These are phyloP conservation scores for Oryzias curvinotus DNA, from an alignment of 2,113 vertebrate species.

Conservation along the genomic window DNA sequence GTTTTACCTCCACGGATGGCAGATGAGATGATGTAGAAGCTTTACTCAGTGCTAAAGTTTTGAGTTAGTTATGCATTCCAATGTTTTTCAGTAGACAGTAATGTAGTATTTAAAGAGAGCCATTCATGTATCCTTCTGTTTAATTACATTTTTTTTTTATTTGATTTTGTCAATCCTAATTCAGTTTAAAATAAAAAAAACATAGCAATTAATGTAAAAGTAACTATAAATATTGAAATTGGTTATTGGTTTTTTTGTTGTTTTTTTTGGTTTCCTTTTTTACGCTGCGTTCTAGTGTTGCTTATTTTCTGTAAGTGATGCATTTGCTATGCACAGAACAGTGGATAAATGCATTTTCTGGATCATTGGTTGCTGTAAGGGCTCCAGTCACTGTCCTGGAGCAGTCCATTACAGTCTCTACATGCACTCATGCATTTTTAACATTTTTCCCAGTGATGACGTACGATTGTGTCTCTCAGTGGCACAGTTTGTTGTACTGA, in stretches of 20 bases:
- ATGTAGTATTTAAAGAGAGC: too few species aligned
- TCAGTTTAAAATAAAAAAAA: too few species aligned
- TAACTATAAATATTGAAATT: too few species aligned
- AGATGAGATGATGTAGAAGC: too few species aligned
- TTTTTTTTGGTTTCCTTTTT: neutral
- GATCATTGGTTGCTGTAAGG: conserved; percentile 5
- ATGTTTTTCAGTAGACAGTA: too few species aligned
- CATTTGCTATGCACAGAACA: conserved; percentile 2
- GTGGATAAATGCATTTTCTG: conserved; percentile 1
- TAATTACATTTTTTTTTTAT: too few species aligned
- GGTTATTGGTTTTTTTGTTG: neutral
- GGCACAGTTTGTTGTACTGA: neutral
- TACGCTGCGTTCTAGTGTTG: neutral
- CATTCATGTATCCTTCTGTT: too few species aligned
- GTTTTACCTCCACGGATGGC: too few species aligned
- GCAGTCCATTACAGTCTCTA: neutral
- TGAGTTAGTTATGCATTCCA: too few species aligned
- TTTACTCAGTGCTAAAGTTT: too few species aligned
- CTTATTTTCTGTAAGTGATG: neutral
- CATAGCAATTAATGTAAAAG: too few species aligned
- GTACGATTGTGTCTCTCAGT: neutral
- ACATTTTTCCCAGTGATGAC: neutral
- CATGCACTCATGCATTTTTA: neutral
- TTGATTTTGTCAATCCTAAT: too few species aligned
- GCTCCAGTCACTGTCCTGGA: neutral